phyloP scores from a whole-genome alignment of 2,888 invertebrate species.

The Ormyrus rosae region DNA sequence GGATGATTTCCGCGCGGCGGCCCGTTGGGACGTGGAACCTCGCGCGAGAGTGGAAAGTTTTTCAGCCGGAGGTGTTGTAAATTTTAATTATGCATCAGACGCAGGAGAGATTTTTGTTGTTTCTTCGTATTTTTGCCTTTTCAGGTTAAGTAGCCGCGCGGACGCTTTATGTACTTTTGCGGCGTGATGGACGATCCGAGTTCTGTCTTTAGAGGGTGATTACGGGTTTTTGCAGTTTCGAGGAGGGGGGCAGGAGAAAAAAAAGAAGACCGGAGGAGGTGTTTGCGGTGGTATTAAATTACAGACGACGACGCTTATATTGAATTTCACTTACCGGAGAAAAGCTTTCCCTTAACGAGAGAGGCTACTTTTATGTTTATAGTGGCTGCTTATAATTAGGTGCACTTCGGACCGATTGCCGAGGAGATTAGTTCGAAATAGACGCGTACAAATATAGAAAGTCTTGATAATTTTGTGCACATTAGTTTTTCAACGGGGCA shows the following conservation, averaged over 20 bases:
- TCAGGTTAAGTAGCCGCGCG: background rate
- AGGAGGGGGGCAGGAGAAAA: no score
- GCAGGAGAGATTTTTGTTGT: background rate
- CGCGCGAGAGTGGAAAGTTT: background rate
- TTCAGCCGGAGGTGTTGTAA: background rate
- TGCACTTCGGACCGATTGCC: no score
- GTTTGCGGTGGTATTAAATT: constrained; percentile 10
- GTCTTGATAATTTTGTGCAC: no score
- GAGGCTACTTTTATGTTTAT: no score
- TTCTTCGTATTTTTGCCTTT: background rate
- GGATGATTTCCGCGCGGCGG: background rate
- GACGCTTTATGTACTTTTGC: background rate
- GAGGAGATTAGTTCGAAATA: no score
- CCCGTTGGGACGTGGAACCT: background rate
- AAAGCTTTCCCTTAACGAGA: no score
- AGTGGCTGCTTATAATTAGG: no score
- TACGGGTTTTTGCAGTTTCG: background rate
- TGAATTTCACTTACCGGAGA: background rate
- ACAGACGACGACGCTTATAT: background rate
- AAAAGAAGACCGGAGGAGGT: background rate
- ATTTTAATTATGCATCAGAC: constrained; percentile 2
- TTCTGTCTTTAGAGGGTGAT: constrained; percentile 2
- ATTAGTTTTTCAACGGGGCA: no score
- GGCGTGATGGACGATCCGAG: background rate
- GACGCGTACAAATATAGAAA: no score